Conservation (phyloP, 1,140 invertebrate species). For the Philotrypesis tridentata region DNA sequence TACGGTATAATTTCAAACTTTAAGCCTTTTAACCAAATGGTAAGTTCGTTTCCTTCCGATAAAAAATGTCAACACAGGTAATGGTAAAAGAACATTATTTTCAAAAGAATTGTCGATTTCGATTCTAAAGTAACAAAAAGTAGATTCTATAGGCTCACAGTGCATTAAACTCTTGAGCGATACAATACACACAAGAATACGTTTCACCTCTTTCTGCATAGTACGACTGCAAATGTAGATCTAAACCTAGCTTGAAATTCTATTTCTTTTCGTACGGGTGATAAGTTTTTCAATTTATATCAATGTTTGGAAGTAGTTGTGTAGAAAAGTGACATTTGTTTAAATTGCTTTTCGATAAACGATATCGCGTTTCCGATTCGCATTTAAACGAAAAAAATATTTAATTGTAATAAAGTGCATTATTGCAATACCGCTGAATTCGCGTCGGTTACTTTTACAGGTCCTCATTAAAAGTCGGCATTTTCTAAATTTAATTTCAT, state of each 20-base stretch:
- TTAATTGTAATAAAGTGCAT: no score
- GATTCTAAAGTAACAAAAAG: conserved; percentile 9
- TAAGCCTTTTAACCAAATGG: no score
- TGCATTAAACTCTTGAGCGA: background rate
- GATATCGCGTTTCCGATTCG: no score
- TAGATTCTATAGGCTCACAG: background rate
- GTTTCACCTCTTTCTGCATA: conserved; percentile 5
- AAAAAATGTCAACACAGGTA: background rate
- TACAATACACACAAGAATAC: background rate
- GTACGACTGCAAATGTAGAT: conserved; percentile 1
- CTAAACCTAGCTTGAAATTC: background rate
- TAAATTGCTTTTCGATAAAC: no score
- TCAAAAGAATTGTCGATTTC: conserved; percentile 23
- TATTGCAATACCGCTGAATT: no score
- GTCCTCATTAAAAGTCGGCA: no score
- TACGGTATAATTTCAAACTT: no score
- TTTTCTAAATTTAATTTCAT: no score
- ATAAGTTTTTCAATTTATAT: background rate
- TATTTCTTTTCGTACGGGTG: background rate
- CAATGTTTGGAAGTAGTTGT: no score
- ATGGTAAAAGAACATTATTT: background rate
- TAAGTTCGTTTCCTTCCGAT: background rate
- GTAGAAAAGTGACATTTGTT: no score
- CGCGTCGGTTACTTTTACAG: no score
- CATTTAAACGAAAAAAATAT: no score